Conservation (phyloP, 2,113 vertebrate genomes). For the Triplophysa dalaica region DNA sequence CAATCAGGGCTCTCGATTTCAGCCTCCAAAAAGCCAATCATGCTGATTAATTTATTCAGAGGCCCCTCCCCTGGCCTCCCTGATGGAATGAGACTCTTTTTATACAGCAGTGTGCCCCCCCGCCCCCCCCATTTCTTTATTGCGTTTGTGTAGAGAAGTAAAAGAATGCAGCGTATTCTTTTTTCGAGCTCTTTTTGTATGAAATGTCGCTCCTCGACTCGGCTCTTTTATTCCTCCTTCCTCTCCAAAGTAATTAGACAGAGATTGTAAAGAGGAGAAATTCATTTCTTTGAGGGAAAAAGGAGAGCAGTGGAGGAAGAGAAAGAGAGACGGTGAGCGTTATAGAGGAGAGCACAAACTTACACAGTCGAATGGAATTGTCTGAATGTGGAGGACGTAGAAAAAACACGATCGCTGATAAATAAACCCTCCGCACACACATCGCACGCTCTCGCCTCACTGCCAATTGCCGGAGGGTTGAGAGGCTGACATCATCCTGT, state of each 20-base stretch:
- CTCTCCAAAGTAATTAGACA: slow-evolving; percentile 85
- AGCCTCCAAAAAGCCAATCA: slow-evolving; percentile 53
- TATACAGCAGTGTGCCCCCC: slow-evolving; percentile 29
- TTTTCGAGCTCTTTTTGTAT: slow-evolving; percentile 77
- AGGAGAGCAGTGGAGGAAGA: slow-evolving; percentile 21
- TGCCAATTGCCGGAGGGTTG: slow-evolving; percentile 63
- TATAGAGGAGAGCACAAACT: slow-evolving; percentile 69
- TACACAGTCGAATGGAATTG: slow-evolving; percentile 77
- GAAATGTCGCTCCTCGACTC: slow-evolving; percentile 52
- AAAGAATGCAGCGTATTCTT: slow-evolving; percentile 85
- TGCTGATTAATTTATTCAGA: slow-evolving; percentile 57
- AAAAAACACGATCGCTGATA: slow-evolving; percentile 79
- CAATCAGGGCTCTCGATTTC: slow-evolving; percentile 27
- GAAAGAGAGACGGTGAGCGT: slow-evolving; percentile 50
- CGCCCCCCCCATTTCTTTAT: slow-evolving; percentile 66
- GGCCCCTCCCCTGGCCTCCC: slow-evolving; percentile 40
- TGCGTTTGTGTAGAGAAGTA: slow-evolving; percentile 76
- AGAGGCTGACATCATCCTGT: slow-evolving; percentile 76
- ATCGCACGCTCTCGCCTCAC: slow-evolving; percentile 19
- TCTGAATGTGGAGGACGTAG: slow-evolving; percentile 71
- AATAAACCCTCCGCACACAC: slow-evolving; percentile 72
- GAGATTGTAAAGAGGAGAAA: slow-evolving; percentile 80
- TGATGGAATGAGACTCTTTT: slow-evolving; percentile 48
- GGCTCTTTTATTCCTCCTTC: slow-evolving; percentile 55
- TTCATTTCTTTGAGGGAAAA: slow-evolving; percentile 67